Percentiles rank a stretch among this genome's conserved stretches.
phyloP scores from a whole-genome alignment of 2,888 invertebrate genomes.

The Magallana nippona region DNA sequence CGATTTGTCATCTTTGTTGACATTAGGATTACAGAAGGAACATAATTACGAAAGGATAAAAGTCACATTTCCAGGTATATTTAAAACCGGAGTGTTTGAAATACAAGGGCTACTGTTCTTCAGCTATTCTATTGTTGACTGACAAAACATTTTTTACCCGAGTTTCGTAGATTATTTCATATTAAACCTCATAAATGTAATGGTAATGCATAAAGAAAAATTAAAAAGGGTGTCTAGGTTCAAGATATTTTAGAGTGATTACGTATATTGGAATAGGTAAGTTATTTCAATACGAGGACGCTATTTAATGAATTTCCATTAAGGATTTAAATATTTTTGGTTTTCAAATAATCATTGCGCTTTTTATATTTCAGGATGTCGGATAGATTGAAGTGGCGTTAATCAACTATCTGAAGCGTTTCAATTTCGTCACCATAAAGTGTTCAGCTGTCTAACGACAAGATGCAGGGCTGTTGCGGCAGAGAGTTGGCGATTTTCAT shows the following conservation, averaged over 20 bases:
- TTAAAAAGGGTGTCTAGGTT: background rate
- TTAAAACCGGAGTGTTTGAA: constrained; percentile 28
- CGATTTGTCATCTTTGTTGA: constrained; percentile 34
- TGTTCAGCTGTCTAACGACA: constrained; percentile 1
- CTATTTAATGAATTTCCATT: constrained; percentile 32
- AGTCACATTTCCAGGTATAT: constrained; percentile 38
- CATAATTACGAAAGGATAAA: constrained; percentile 19
- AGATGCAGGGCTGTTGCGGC: constrained; percentile 18
- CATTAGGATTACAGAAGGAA: constrained; percentile 30
- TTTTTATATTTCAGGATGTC: constrained; percentile 28
- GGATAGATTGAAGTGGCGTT: background rate
- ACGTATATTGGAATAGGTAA: constrained; percentile 22
- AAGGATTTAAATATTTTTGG: constrained; percentile 18
- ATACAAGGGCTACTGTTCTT: constrained; percentile 11
- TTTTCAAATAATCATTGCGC: constrained; percentile 6
- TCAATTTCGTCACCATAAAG: constrained; percentile 15
- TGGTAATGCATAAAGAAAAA: background rate
- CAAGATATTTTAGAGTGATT: background rate
- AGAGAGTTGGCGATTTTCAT: constrained; percentile 2
- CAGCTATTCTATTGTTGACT: background rate
- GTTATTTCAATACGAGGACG: constrained; percentile 4
- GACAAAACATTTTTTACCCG: background rate
- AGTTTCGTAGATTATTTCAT: constrained; percentile 1
- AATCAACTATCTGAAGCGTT: background rate
- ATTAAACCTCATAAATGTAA: constrained; percentile 23